Evolutionary conservation across 2,797 vertebrate genomes (phyloP).

Genomic region (Hemibagrus guttatus): DNA sequence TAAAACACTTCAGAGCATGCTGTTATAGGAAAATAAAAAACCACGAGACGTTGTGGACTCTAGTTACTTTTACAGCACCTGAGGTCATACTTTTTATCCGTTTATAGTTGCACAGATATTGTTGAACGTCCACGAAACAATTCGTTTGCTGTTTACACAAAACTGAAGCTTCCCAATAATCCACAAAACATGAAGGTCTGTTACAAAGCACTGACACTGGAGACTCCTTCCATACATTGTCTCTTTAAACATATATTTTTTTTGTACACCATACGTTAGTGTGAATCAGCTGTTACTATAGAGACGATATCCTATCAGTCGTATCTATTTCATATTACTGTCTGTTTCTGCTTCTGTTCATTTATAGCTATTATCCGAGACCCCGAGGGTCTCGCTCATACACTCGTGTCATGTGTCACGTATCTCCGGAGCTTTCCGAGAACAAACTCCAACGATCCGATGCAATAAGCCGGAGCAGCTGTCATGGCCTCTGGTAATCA

Average conservation of each 20-base stretch:
- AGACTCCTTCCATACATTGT: neutral
- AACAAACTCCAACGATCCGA: constrained; percentile 43
- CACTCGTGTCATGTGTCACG: neutral
- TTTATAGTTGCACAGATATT: neutral
- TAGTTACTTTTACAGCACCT: too few relatives aligned
- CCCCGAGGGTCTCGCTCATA: neutral
- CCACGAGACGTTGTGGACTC: too few relatives aligned
- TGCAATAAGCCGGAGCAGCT: constrained; percentile 71
- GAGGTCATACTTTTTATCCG: too few relatives aligned
- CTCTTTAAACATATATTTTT: neutral
- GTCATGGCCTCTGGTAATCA: constrained; percentile 71
- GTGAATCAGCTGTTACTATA: neutral
- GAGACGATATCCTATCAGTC: neutral
- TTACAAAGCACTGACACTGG: neutral
- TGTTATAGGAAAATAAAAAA: too few relatives aligned
- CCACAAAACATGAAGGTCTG: too few relatives aligned
- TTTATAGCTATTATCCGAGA: too few relatives aligned
- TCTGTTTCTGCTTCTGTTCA: neutral
- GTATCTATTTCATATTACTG: neutral
- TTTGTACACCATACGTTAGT: neutral
- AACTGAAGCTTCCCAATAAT: neutral
- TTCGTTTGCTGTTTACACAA: neutral
- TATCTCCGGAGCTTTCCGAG: neutral
- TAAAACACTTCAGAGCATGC: too few relatives aligned
- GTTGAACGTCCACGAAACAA: neutral